Evolutionary conservation across 2,113 vertebrate genomes (phyloP).

Genomic region (Neolamprologus toae): DNA sequence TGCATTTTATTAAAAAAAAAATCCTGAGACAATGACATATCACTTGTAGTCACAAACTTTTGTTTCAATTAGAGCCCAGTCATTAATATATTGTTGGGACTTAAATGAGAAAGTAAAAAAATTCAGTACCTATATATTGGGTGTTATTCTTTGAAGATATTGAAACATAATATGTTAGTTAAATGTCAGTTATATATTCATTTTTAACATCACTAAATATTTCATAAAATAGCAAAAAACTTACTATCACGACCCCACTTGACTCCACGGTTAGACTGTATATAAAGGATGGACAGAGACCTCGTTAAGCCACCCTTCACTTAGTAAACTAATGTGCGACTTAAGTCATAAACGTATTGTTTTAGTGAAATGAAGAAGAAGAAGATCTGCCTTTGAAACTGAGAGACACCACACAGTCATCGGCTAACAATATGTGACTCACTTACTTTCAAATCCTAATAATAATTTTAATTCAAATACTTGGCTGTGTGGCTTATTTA

Average conservation of each 20-base stretch:
- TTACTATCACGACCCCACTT: neutral
- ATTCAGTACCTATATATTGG: neutral
- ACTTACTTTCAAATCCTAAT: neutral
- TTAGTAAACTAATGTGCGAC: neutral
- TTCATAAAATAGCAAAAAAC: neutral
- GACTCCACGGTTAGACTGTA: neutral
- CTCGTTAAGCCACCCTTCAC: neutral
- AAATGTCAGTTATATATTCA: neutral
- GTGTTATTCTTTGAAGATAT: neutral
- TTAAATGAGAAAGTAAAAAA: neutral
- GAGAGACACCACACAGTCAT: neutral
- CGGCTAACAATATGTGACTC: neutral
- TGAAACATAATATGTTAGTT: neutral
- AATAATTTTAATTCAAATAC: neutral
- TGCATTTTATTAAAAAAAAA: neutral
- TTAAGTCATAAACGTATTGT: neutral
- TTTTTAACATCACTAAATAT: neutral
- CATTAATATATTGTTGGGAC: neutral
- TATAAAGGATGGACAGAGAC: neutral
- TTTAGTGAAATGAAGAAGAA: neutral
- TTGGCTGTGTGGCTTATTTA: neutral
- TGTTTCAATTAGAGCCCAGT: neutral
- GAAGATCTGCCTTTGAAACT: neutral
- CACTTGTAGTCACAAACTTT: conserved; percentile 12
- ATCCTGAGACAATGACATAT: conserved; percentile 19